phyloP scores from a whole-genome alignment of 92 coral and sea anemone species.

The Pocillopora grandis region DNA sequence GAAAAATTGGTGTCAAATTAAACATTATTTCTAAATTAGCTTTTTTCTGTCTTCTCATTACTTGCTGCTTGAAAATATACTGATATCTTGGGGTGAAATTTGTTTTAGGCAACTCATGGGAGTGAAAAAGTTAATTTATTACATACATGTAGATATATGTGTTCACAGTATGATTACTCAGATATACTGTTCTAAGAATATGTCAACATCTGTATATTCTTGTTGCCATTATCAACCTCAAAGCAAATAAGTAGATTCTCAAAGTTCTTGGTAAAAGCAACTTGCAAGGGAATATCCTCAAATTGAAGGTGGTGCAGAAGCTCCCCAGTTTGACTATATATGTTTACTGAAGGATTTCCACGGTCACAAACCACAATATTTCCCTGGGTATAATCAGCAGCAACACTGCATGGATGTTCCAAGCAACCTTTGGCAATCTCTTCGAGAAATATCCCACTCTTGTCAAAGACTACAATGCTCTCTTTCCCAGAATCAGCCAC shows the following conservation, averaged over 20 bases:
- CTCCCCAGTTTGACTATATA: slow-evolving; percentile 20
- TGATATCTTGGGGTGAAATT: neutral
- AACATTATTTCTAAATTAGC: no score
- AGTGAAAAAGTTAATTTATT: neutral
- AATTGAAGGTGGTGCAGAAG: slow-evolving; percentile 4
- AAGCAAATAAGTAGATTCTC: slow-evolving; percentile 27
- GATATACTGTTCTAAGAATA: neutral
- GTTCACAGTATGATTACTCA: no score
- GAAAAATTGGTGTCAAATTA: no score
- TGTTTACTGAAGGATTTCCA: neutral
- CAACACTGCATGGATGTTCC: slow-evolving; percentile 23
- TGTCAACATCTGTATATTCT: slow-evolving; percentile 31
- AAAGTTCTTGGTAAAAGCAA: slow-evolving; percentile 27
- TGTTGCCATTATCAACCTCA: slow-evolving; percentile 12
- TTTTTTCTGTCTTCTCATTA: neutral
- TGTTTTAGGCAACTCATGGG: no score
- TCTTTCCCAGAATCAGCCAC: slow-evolving; percentile 9
- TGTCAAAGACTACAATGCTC: slow-evolving; percentile 29
- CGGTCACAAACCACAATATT: slow-evolving; percentile 24
- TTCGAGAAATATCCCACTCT: slow-evolving; percentile 14
- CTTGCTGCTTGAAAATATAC: neutral
- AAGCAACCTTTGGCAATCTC: slow-evolving; percentile 19
- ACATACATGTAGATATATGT: neutral
- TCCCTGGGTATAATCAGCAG: slow-evolving; percentile 23
- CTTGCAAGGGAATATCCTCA: slow-evolving; percentile 11